Percentiles rank a stretch among this genome's conserved stretches.
Evolutionary conservation across 2,797 vertebrate genomes (phyloP).

Genomic region (Hylomyscus alleni): DNA sequence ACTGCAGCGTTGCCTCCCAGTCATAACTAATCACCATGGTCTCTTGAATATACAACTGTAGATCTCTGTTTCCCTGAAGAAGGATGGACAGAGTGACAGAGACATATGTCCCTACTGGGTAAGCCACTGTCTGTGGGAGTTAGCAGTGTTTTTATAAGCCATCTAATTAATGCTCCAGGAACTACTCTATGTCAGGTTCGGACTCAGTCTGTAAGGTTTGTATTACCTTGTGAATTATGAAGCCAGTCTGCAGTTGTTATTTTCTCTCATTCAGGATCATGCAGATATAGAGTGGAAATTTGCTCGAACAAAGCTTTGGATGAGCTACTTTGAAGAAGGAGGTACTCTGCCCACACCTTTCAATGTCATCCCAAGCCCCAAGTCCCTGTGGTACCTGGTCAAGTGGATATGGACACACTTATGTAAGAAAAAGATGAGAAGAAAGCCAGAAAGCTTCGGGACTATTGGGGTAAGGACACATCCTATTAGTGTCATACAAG

Average conservation of each 20-base stretch:
- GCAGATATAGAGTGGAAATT: slow-evolving; percentile 99
- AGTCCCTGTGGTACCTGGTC: slow-evolving; percentile 95
- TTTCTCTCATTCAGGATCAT: slow-evolving; percentile 92
- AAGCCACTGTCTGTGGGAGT: slow-evolving; percentile 6
- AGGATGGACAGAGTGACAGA: not conserved
- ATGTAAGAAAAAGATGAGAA: slow-evolving; percentile 91
- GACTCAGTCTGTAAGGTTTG: slow-evolving; percentile 40
- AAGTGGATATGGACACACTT: slow-evolving; percentile 93
- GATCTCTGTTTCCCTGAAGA: slow-evolving; percentile 47
- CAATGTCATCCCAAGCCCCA: slow-evolving; percentile 98
- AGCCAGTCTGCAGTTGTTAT: slow-evolving; percentile 54
- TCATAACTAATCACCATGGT: slow-evolving; percentile 51
- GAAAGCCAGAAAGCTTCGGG: slow-evolving; percentile 94
- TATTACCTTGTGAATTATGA: slow-evolving; percentile 60
- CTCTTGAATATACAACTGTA: slow-evolving; percentile 53
- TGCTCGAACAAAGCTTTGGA: slow-evolving; percentile 99
- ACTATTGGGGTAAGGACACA: slow-evolving; percentile 93
- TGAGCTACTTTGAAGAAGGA: slow-evolving; percentile 99
- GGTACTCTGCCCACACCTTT: slow-evolving; percentile 98
- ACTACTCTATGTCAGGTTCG: slow-evolving; percentile 14
- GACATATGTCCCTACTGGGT: not conserved
- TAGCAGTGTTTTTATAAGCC: slow-evolving; percentile 45
- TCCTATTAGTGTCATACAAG: not conserved
- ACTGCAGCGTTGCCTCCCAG: slow-evolving; percentile 14
- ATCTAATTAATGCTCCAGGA: slow-evolving; percentile 68